A percentile compares a stretch with the other conserved stretches of the same genome.
Conservation (phyloP, 2,797 vertebrate species). For the Phataginus tetradactyla region DNA sequence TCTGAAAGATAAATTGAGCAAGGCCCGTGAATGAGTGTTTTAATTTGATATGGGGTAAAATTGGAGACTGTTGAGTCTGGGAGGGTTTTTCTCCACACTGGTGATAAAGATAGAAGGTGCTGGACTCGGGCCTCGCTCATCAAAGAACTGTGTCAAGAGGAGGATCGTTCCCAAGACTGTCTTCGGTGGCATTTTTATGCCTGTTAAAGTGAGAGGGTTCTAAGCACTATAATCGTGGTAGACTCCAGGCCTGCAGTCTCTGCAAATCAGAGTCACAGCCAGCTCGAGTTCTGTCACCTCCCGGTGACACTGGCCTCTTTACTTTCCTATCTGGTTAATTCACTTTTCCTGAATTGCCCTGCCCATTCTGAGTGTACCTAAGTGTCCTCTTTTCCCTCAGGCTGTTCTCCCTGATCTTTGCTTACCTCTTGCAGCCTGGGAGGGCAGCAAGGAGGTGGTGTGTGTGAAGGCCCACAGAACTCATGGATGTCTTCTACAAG, state of each 20-base stretch:
- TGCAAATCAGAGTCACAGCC: background rate
- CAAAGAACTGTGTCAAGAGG: background rate
- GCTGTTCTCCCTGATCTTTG: background rate
- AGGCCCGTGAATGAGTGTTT: constrained; percentile 11
- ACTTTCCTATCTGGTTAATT: constrained; percentile 18
- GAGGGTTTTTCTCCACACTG: background rate
- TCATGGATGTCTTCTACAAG: background rate
- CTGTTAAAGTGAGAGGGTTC: background rate
- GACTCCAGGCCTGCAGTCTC: background rate
- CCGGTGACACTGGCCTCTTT: constrained; percentile 54
- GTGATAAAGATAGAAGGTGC: background rate
- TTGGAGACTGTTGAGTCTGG: background rate
- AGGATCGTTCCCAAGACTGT: background rate
- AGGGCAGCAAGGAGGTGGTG: background rate
- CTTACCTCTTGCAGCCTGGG: background rate
- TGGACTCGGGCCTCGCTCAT: background rate
- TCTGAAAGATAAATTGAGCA: constrained; percentile 14
- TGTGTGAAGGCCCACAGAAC: background rate
- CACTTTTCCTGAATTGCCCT: background rate
- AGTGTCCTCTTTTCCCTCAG: background rate
- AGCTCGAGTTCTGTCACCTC: constrained; percentile 28
- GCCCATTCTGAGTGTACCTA: background rate
- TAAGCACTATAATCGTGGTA: background rate
- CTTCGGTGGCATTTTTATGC: background rate
- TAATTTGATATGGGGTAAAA: background rate